A percentile compares a stretch with the other conserved stretches of the same genome.
Evolutionary conservation across 2,113 vertebrate genomes (phyloP).

Genomic region (Hepsetus odoe): DNA sequence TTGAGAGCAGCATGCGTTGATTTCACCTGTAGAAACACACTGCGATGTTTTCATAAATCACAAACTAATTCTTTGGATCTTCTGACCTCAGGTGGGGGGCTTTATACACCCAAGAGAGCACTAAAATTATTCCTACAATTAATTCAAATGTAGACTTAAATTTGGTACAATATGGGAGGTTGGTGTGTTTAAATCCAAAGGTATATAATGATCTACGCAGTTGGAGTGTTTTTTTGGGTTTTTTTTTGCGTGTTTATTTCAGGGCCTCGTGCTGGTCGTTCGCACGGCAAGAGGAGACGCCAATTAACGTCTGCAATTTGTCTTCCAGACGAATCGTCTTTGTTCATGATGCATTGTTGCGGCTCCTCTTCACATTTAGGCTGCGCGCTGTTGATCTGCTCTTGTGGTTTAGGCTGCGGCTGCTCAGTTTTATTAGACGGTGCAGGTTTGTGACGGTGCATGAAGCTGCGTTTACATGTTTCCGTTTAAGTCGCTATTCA

Average conservation of each 20-base stretch:
- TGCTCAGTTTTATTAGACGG: not conserved
- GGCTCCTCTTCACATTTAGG: not conserved
- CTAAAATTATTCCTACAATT: too few relatives aligned
- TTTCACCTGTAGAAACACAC: not conserved
- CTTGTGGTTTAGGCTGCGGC: not conserved
- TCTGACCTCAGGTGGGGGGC: not conserved
- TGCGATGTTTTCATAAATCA: not conserved
- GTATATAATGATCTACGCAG: not conserved
- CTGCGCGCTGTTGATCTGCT: not conserved
- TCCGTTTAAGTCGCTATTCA: constrained; percentile 6
- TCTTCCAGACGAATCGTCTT: not conserved
- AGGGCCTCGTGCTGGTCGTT: not conserved
- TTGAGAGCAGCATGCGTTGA: too few relatives aligned
- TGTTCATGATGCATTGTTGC: not conserved
- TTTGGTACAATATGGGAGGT: not conserved
- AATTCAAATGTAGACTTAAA: not conserved
- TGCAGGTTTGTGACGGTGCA: not conserved
- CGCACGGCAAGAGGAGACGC: not conserved
- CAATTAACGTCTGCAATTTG: not conserved
- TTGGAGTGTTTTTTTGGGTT: too few relatives aligned
- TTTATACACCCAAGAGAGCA: too few relatives aligned
- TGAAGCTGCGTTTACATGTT: constrained; percentile 2
- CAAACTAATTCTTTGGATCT: not conserved
- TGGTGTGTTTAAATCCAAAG: not conserved
- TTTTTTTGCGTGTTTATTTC: not conserved